These are phyloP conservation scores for Urocolius indicus DNA, from an alignment of 2,113 vertebrate species.

Conservation along the genomic window DNA sequence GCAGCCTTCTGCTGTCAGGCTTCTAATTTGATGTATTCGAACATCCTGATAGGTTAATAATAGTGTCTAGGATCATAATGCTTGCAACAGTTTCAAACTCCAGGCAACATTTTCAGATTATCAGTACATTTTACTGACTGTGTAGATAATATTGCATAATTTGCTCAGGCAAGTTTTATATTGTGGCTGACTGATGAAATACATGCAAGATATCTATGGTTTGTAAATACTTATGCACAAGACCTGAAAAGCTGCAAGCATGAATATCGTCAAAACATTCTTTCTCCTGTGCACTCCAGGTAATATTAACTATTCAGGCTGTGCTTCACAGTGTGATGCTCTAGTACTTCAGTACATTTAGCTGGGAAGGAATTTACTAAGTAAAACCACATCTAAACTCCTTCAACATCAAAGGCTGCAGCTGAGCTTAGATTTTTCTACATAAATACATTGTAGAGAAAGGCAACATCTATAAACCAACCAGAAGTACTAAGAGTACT, in stretches of 20 bases:
- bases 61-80: conserved; percentile 21
- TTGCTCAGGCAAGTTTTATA: conserved; percentile 14
- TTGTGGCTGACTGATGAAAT: not conserved
- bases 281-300: not conserved
- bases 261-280: not conserved
- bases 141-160: not conserved
- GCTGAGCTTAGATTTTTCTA: not conserved
- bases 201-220: not conserved
- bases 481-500: not conserved
- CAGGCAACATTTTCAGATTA: not conserved
- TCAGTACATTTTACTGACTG: not conserved
- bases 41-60: conserved; percentile 31
- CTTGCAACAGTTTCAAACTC: not conserved
- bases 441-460: not conserved
- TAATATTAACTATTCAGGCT: not conserved
- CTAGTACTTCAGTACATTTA: not conserved
- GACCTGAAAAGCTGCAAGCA: not conserved
- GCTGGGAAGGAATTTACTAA: not conserved
- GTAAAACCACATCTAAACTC: not conserved
- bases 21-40: conserved; percentile 40
- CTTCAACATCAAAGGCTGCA: not conserved
- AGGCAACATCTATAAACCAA: not conserved
- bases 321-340: not conserved
- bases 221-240: not conserved
- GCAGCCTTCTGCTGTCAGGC: conserved; percentile 30